Conservation (phyloP, 2,797 vertebrate genomes). For the Hydrolagus colliei region DNA sequence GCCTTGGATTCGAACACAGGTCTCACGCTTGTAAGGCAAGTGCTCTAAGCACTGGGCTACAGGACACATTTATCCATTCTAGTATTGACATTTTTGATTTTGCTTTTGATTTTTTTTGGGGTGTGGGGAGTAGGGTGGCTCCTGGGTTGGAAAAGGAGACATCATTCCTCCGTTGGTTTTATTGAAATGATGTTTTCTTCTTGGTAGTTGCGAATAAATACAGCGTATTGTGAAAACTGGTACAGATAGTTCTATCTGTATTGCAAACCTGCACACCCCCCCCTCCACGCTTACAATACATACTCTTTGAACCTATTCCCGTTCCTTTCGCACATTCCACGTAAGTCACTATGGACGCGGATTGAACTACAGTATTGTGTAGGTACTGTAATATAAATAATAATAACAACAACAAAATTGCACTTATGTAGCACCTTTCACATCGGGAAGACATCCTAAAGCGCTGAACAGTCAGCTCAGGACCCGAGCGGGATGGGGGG, state of each 20-base stretch:
- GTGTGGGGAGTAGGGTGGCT: neutral
- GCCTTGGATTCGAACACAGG: too few species aligned
- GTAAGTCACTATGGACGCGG: neutral
- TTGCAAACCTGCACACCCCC: neutral
- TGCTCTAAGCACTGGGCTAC: too few species aligned
- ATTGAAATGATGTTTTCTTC: neutral
- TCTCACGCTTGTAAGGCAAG: too few species aligned
- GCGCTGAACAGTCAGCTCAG: too few species aligned
- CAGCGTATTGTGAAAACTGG: neutral
- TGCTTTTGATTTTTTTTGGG: neutral
- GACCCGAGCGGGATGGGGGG: too few species aligned
- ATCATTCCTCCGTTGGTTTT: neutral
- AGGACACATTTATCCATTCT: neutral
- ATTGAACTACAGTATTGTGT: neutral
- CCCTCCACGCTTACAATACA: neutral
- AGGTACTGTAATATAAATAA: too few species aligned
- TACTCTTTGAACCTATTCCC: neutral
- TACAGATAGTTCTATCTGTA: neutral
- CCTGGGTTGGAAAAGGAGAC: neutral
- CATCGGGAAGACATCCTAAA: too few species aligned
- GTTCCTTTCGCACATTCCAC: neutral
- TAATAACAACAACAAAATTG: too few species aligned
- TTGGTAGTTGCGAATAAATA: neutral
- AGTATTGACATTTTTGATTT: conserved; percentile 14
- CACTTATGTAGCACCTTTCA: too few species aligned